A percentile compares a stretch with the other conserved stretches of the same genome.
Conservation (phyloP, 2,113 vertebrate genomes). For the Gallinago media region DNA sequence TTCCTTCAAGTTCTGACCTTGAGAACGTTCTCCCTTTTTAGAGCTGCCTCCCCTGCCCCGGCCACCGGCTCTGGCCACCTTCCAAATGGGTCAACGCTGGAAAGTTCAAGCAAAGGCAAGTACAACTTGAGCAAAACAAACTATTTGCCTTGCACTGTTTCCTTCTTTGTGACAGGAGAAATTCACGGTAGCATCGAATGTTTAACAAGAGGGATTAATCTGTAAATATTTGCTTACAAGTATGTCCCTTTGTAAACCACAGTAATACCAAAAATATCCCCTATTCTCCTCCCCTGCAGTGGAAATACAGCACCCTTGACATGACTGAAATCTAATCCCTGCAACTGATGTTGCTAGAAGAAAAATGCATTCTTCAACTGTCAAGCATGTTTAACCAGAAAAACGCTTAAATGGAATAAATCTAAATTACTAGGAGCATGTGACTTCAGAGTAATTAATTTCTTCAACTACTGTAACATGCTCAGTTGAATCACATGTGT, state of each 20-base stretch:
- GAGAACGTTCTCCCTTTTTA: not conserved
- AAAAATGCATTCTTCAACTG: not conserved
- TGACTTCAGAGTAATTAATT: not conserved
- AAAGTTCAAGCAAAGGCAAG: not conserved
- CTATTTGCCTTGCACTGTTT: not conserved
- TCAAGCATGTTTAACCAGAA: not conserved
- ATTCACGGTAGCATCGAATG: not conserved
- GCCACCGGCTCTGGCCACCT: not conserved
- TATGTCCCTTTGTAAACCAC: not conserved
- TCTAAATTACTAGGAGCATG: not conserved
- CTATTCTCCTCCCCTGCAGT: not conserved
- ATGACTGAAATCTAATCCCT: not conserved
- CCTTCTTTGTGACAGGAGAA: not conserved
- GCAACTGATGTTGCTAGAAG: not conserved
- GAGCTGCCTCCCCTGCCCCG: not conserved
- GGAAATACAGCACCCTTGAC: not conserved
- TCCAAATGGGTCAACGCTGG: not conserved
- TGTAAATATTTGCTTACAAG: conserved; percentile 35
- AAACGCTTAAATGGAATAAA: not conserved
- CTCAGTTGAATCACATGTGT: not conserved
- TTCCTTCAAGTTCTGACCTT: not conserved
- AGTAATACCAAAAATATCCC: not conserved
- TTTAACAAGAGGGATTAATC: not conserved
- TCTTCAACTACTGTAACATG: not conserved
- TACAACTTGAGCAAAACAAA: not conserved